These are phyloP conservation scores for Physella acuta DNA, from an alignment of 1,140 invertebrate species.

Conservation along the genomic window DNA sequence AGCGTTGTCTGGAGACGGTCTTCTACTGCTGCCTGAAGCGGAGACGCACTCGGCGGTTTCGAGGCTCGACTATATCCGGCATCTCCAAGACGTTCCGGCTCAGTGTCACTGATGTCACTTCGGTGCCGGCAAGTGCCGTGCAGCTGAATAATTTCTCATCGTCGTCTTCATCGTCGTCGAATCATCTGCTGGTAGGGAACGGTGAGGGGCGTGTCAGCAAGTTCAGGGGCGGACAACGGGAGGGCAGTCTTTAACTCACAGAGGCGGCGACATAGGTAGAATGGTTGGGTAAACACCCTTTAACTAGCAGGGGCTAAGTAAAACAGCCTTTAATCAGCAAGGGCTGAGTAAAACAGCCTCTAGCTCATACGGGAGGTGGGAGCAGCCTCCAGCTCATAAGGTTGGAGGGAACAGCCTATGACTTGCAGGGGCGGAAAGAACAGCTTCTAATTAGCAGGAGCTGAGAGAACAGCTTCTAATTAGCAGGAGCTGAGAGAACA, in stretches of 20 bases:
- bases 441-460: too few species aligned
- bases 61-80: slow-evolving; percentile 7
- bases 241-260: not conserved
- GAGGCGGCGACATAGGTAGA: too few species aligned
- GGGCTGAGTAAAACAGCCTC: too few species aligned
- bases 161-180: not conserved
- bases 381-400: too few species aligned
- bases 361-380: too few species aligned
- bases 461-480: too few species aligned
- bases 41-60: slow-evolving; percentile 9
- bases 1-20: slow-evolving; percentile 36
- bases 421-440: too few species aligned
- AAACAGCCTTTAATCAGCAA: too few species aligned
- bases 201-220: not conserved
- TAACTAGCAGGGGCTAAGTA: too few species aligned
- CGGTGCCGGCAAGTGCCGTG: slow-evolving; percentile 4
- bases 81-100: slow-evolving; percentile 18
- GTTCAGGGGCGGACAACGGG: not conserved
- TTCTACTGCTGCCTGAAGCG: slow-evolving; percentile 27
- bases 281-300: too few species aligned
- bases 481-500: too few species aligned
- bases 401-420: too few species aligned
- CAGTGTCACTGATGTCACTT: slow-evolving; percentile 17
- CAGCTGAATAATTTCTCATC: slow-evolving; percentile 8
- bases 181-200: not conserved